Percentiles rank a stretch among this genome's conserved stretches.
Evolutionary conservation across 2,113 vertebrate genomes (phyloP).

Genomic region (Indicator indicator): DNA sequence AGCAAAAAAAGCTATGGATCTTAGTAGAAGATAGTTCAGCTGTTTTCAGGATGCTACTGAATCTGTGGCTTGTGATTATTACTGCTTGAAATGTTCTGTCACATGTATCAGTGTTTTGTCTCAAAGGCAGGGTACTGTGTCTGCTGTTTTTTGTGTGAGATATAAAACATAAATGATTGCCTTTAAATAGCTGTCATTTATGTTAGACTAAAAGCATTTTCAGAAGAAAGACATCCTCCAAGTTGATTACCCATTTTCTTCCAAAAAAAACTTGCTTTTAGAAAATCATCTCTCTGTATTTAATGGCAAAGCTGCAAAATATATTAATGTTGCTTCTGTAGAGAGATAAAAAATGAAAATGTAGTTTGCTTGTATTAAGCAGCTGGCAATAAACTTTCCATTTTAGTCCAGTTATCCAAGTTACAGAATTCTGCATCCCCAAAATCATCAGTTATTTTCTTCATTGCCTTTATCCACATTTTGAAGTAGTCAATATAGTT

Average conservation of each 20-base stretch:
- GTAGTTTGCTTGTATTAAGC: background rate
- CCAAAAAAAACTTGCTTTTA: constrained; percentile 25
- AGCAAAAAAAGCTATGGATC: background rate
- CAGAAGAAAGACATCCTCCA: constrained; percentile 1
- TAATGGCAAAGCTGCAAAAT: constrained; percentile 36
- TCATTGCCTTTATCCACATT: background rate
- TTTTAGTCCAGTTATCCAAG: background rate
- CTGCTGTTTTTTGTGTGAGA: constrained; percentile 30
- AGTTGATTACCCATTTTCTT: constrained; percentile 59
- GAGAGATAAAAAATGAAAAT: constrained; percentile 27
- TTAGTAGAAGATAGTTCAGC: background rate
- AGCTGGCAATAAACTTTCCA: background rate
- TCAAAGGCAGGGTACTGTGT: constrained; percentile 27
- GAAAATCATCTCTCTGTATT: constrained; percentile 33
- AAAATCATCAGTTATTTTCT: background rate
- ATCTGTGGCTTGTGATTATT: constrained; percentile 27
- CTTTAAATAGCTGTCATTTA: constrained; percentile 49
- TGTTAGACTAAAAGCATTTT: constrained; percentile 3
- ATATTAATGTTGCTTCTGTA: background rate
- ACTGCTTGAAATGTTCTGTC: constrained; percentile 43
- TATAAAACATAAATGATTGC: constrained; percentile 49
- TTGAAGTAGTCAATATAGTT: background rate
- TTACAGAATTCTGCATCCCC: background rate
- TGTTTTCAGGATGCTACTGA: constrained; percentile 12
- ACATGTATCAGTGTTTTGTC: constrained; percentile 44